These are phyloP conservation scores for Orchestes rusci DNA, from an alignment of 2,888 invertebrate genomes.

Conservation along the genomic window DNA sequence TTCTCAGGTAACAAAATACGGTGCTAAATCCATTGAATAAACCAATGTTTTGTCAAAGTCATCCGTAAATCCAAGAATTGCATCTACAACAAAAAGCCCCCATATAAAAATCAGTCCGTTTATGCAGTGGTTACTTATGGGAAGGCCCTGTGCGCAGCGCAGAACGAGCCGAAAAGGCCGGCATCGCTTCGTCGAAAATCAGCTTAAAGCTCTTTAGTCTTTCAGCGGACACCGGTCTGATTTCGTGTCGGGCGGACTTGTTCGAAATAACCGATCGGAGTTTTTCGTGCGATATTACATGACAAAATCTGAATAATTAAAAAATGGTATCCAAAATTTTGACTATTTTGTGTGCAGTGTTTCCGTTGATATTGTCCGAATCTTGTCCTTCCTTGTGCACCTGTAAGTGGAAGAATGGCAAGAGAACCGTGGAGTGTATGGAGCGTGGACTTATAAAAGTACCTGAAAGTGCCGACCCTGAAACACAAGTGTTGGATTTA, in stretches of 20 bases:
- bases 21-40: no score
- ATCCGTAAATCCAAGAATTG: no score
- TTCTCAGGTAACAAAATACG: no score
- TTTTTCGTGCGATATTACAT: conserved; percentile 5
- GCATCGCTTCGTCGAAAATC: conserved; percentile 12
- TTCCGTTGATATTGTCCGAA: no score
- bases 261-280: conserved; percentile 27
- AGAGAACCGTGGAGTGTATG: conserved; percentile 86
- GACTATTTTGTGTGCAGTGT: no score
- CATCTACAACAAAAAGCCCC: no score
- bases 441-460: conserved; percentile 76
- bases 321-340: no score
- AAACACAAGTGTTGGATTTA: conserved; percentile 85
- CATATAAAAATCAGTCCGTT: conserved; percentile 42
- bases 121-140: conserved; percentile 44
- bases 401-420: conserved; percentile 93
- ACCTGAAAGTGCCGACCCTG: conserved; percentile 78
- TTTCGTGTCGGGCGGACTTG: conserved; percentile 7
- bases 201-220: conserved; percentile 39
- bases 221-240: conserved; percentile 39
- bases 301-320: no score
- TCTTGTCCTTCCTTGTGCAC: conserved; percentile 71
- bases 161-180: background rate
- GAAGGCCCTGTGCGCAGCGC: conserved; percentile 45
- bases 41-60: no score